Evolutionary conservation across 2,797 vertebrate genomes (phyloP), one percentile per base, ranked within the genome.

Genomic region (Eulemur coronatus): DNA sequence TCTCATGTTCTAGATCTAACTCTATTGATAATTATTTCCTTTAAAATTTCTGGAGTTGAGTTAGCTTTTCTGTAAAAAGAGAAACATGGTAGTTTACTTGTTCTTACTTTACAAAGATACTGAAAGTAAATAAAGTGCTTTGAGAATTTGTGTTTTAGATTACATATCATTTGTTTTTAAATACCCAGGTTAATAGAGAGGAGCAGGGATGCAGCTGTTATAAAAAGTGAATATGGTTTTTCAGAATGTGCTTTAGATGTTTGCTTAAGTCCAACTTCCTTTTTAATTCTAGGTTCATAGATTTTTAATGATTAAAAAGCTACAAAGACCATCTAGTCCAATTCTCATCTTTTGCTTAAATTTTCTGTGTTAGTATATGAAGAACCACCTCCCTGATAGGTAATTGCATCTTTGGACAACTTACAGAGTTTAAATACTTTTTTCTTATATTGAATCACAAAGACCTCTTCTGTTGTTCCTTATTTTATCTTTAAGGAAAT

Each of bases 41-140:
- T 82, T 67, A 73, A 73, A 41, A 48, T 67, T 79, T 93, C 46
- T 82, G 43, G 20, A 92, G 22, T 89, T 63, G 61, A 92, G 4
- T 76, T 52, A 93, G 55, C 26, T 90, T 63, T 87, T 95, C 30
- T 28, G 70, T 76, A 91, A 81, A 91, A 81, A 50, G 12, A 85
- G 38, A 79, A 84, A 79, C 30, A 18, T 28, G 26, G 35, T n/a
- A 28, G 7, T 70, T 91, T 13, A 72, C 6, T 43, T 55, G 18
- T 26, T 59, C 14, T 85, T 85, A 76, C 33, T 63, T 95, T 65
- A 82, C 15, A 84, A 80, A 89, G 30, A 90, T 57, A 67, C 63
- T 65, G 9, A 76, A 86, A 80, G 20, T 76, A 72, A 89, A 46
- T 85, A 15, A 92, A 89, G 13, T 65, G 18, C 76, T 91, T 95